phyloP scores from a whole-genome alignment of 2,888 invertebrate species.

The Dasypolia templi region DNA sequence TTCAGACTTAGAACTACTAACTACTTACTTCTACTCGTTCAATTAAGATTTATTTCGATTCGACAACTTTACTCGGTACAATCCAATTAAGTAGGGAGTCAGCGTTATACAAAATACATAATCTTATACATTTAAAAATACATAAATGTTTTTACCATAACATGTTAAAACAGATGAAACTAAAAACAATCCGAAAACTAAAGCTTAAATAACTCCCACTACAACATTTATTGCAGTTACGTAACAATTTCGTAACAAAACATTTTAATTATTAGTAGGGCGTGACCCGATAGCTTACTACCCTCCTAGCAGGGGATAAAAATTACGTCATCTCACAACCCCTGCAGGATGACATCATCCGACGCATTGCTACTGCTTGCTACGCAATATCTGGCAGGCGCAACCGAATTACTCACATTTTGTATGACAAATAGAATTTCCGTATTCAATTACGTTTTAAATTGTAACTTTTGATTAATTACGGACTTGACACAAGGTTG shows the following conservation, averaged over 20 bases:
- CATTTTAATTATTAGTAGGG: conserved; percentile 68
- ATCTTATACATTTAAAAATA: no score
- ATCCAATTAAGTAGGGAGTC: not conserved
- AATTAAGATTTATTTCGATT: not conserved
- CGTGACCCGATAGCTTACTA: conserved; percentile 85
- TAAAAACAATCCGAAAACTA: not conserved
- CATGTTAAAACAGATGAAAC: not conserved
- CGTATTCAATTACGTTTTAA: conserved; percentile 31
- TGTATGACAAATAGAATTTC: conserved; percentile 45
- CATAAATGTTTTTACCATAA: no score
- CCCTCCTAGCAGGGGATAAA: conserved; percentile 72
- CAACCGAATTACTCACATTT: conserved; percentile 51
- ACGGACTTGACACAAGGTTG: conserved; percentile 21
- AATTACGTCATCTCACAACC: conserved; percentile 81
- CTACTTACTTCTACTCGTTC: not conserved
- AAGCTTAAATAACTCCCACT: not conserved
- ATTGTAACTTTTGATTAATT: conserved; percentile 42
- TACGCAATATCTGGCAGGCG: conserved; percentile 62
- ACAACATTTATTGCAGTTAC: conserved; percentile 1
- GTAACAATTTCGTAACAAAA: conserved; percentile 47
- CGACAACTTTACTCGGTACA: not conserved
- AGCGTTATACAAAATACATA: not conserved
- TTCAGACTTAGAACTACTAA: not conserved
- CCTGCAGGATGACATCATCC: conserved; percentile 84
- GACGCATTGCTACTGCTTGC: conserved; percentile 56